phyloP scores from a whole-genome alignment of 2,888 invertebrate species.

The Drosophila fungiperda region DNA sequence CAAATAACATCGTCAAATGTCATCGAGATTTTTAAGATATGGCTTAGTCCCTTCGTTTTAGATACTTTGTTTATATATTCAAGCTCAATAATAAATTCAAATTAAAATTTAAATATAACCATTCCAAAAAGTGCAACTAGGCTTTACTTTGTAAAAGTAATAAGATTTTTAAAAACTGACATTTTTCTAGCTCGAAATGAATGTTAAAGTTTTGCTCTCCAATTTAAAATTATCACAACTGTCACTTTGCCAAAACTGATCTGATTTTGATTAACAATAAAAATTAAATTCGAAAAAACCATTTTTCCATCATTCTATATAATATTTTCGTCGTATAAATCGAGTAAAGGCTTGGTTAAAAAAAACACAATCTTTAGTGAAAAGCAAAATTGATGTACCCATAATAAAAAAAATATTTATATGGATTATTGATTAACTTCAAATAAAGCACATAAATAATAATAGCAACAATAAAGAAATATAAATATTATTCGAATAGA shows the following conservation, averaged over 20 bases:
- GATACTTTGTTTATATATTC: no score
- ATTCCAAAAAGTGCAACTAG: background rate
- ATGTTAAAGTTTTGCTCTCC: background rate
- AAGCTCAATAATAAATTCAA: background rate
- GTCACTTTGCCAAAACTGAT: background rate
- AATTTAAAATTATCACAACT: background rate
- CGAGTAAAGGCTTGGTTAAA: background rate
- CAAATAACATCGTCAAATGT: no score
- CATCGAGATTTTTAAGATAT: no score
- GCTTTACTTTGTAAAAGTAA: background rate
- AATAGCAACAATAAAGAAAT: background rate
- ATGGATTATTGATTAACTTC: background rate
- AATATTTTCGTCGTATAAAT: background rate
- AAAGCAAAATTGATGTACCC: background rate
- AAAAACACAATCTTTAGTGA: background rate
- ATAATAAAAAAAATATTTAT: background rate
- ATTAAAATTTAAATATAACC: background rate
- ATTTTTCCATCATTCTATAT: background rate
- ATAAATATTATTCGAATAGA: background rate
- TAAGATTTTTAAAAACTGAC: no score
- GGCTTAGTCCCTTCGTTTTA: background rate
- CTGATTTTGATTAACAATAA: background rate
- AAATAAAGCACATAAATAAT: background rate
- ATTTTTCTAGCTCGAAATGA: background rate
- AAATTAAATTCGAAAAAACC: background rate